These are phyloP conservation scores for Bradypodion ventrale DNA, from an alignment of 2,797 vertebrate genomes.

Conservation along the genomic window DNA sequence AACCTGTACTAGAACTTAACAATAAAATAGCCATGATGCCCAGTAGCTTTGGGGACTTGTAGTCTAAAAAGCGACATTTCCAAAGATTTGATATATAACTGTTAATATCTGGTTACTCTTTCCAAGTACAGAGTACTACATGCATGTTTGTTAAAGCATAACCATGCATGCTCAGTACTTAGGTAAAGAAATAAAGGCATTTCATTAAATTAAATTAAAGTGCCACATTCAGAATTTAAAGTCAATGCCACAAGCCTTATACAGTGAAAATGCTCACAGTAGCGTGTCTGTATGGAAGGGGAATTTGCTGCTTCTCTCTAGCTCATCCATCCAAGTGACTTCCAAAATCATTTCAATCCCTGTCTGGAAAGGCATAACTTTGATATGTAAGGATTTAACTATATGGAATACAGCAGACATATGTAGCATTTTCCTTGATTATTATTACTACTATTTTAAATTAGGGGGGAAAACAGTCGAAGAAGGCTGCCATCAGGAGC, in stretches of 20 bases:
- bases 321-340: neutral
- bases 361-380: neutral
- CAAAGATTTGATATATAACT: too few relatives aligned
- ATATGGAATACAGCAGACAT: neutral
- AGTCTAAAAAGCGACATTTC: too few relatives aligned
- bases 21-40: too few relatives aligned
- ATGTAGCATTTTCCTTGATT: neutral
- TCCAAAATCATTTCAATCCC: neutral
- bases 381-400: neutral
- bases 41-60: too few relatives aligned
- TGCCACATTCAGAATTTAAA: conserved; percentile 38
- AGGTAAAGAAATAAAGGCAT: neutral
- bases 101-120: too few relatives aligned
- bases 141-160: neutral
- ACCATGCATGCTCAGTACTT: neutral
- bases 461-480: too few relatives aligned
- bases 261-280: neutral
- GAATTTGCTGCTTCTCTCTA: conserved; percentile 29
- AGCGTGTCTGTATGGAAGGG: conserved; percentile 18
- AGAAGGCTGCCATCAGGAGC: neutral
- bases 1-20: too few relatives aligned
- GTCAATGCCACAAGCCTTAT: conserved; percentile 44
- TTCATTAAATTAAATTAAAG: too few relatives aligned
- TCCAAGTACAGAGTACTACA: neutral
- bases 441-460: neutral